Conservation (phyloP, 2,797 vertebrate genomes). For the Pagetopsis macropterus region DNA sequence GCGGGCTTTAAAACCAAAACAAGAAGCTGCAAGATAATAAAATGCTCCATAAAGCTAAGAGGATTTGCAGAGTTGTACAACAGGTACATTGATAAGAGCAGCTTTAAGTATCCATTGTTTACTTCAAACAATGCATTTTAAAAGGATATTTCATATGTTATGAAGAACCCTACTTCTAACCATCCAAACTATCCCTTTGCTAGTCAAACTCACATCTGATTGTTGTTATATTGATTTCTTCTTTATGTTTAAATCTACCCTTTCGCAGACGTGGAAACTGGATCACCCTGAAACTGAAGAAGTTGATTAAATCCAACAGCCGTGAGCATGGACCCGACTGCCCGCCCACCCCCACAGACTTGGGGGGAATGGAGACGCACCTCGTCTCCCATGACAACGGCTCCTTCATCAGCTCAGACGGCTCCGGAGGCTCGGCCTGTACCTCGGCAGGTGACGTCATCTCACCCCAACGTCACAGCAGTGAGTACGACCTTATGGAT, state of each 20-base stretch:
- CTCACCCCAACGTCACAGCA: constrained; percentile 87
- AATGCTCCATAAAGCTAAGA: neutral
- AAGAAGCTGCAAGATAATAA: neutral
- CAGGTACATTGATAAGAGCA: neutral
- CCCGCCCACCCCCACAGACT: constrained; percentile 85
- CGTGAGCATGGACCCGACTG: constrained; percentile 83
- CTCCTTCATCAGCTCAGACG: constrained; percentile 91
- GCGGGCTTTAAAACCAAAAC: neutral
- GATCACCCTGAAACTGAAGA: constrained; percentile 97
- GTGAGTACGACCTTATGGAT: constrained; percentile 83
- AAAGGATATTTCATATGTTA: no score
- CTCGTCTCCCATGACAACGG: constrained; percentile 90
- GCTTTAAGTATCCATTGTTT: neutral
- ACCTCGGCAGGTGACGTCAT: constrained; percentile 86
- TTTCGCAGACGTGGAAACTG: constrained; percentile 93
- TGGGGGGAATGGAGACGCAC: constrained; percentile 84
- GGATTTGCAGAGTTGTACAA: neutral
- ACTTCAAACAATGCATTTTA: neutral
- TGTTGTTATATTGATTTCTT: neutral
- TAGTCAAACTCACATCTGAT: neutral
- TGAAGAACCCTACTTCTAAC: no score
- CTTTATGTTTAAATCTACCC: neutral
- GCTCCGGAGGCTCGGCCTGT: constrained; percentile 88
- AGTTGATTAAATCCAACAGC: constrained; percentile 94
- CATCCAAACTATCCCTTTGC: no score